Percentiles rank a stretch among this genome's conserved stretches.
Evolutionary conservation across 2,888 invertebrate species (phyloP).

Genomic region (Pachymerium ferrugineum): DNA sequence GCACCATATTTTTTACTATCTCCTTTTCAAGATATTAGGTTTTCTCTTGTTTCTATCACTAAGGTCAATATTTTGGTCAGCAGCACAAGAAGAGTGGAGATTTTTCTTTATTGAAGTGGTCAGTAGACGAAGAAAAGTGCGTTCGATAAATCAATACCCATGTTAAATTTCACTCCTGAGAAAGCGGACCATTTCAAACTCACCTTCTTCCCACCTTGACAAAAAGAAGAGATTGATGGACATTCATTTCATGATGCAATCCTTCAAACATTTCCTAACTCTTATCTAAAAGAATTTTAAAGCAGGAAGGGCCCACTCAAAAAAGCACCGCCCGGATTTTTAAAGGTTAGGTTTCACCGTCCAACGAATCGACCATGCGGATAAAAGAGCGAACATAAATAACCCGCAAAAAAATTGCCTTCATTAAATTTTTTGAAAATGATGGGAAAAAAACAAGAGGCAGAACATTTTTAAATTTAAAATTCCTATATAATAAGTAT

Average conservation of each 20-base stretch:
- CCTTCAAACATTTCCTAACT: slow-evolving; percentile 24
- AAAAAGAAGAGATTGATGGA: slow-evolving; percentile 11
- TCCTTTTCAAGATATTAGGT: background rate
- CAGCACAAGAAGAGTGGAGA: slow-evolving; percentile 23
- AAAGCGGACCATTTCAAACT: slow-evolving; percentile 19
- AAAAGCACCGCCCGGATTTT: background rate
- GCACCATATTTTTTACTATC: background rate
- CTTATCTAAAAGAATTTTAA: slow-evolving; percentile 27
- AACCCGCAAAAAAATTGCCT: background rate
- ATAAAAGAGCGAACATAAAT: background rate
- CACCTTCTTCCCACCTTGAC: slow-evolving; percentile 16
- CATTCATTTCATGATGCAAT: slow-evolving; percentile 27
- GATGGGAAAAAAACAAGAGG: background rate
- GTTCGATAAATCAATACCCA: slow-evolving; percentile 25
- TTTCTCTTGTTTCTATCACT: slow-evolving; percentile 16
- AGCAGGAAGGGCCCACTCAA: background rate
- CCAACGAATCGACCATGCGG: background rate
- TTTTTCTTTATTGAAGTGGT: slow-evolving; percentile 25
- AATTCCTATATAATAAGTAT: too few relatives aligned
- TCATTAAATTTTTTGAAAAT: slow-evolving; percentile 3
- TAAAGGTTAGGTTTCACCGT: slow-evolving; percentile 8
- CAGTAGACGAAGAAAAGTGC: slow-evolving; percentile 11
- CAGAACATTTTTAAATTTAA: too few relatives aligned
- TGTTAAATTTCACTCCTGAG: slow-evolving; percentile 20
- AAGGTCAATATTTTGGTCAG: slow-evolving; percentile 24